Percentiles rank a stretch among this genome's conserved stretches.
Conservation (phyloP, 2,113 vertebrate genomes). For the Brachirus orientalis region DNA sequence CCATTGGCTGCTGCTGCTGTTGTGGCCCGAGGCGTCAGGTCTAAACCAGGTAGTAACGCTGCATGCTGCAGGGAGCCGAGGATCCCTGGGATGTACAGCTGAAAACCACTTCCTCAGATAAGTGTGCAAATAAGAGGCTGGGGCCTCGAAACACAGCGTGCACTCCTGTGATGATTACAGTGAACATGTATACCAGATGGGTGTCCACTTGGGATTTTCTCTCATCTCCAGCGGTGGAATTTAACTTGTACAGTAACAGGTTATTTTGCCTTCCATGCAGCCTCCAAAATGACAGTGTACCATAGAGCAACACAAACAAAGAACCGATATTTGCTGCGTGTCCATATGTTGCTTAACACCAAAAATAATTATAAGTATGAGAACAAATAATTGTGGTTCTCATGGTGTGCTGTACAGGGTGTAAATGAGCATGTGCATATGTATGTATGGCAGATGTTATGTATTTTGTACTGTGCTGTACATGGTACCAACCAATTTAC, state of each 20-base stretch:
- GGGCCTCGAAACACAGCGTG: too few species aligned
- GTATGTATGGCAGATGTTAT: too few species aligned
- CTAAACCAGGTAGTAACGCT: too few species aligned
- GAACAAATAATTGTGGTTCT: background rate
- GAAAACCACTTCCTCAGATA: constrained; percentile 61
- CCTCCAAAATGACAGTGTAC: constrained; percentile 58
- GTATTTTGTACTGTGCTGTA: too few species aligned
- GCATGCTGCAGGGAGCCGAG: constrained; percentile 13
- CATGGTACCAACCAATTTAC: too few species aligned
- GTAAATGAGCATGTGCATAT: background rate
- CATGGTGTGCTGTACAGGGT: background rate
- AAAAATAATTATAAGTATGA: constrained; percentile 28
- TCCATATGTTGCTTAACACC: constrained; percentile 23
- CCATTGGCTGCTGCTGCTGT: too few species aligned
- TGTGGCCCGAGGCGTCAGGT: constrained; percentile 33
- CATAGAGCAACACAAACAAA: background rate
- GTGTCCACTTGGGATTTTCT: constrained; percentile 19
- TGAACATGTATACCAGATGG: constrained; percentile 66
- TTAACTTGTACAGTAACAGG: constrained; percentile 31
- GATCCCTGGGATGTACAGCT: constrained; percentile 34
- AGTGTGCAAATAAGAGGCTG: constrained; percentile 64
- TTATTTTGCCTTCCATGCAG: constrained; percentile 34
- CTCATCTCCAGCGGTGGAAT: constrained; percentile 32
- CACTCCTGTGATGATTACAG: constrained; percentile 65
- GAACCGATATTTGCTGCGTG: background rate